Evolutionary conservation across 2,888 invertebrate genomes (phyloP).

Genomic region (Parasteatoda lunata): DNA sequence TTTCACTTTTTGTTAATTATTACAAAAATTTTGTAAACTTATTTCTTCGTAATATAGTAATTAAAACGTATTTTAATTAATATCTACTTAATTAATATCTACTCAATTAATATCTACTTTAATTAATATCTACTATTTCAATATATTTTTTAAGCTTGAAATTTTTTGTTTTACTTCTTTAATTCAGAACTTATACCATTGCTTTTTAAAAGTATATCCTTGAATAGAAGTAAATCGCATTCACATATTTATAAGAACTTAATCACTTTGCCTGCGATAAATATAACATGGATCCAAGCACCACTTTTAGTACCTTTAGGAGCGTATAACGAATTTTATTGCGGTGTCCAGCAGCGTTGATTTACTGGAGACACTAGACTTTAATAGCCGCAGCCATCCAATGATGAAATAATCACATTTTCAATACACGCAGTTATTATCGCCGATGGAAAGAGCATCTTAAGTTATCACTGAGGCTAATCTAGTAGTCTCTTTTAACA

Average conservation of each 20-base stretch:
- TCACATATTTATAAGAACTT: constrained; percentile 34
- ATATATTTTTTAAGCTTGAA: no score
- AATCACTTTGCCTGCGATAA: constrained; percentile 43
- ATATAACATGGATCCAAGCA: constrained; percentile 26
- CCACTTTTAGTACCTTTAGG: constrained; percentile 40
- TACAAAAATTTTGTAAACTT: no score
- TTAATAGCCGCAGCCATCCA: constrained; percentile 52
- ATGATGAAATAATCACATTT: constrained; percentile 65
- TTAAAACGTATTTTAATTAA: no score
- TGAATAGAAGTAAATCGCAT: constrained; percentile 5
- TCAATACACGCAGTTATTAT: constrained; percentile 63
- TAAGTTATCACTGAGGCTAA: constrained; percentile 56
- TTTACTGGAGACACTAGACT: constrained; percentile 60
- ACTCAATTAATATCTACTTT: no score
- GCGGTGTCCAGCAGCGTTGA: constrained; percentile 53
- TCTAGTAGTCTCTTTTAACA: constrained; percentile 25
- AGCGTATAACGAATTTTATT: constrained; percentile 61
- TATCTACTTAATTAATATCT: no score
- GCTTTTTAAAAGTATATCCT: no score
- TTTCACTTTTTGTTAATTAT: no score
- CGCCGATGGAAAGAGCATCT: constrained; percentile 51
- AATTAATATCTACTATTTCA: no score
- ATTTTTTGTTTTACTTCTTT: no score
- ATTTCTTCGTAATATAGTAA: no score
- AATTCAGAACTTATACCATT: no score